Evolutionary conservation across 2,113 vertebrate genomes (phyloP).

Genomic region (Origma solitaria): DNA sequence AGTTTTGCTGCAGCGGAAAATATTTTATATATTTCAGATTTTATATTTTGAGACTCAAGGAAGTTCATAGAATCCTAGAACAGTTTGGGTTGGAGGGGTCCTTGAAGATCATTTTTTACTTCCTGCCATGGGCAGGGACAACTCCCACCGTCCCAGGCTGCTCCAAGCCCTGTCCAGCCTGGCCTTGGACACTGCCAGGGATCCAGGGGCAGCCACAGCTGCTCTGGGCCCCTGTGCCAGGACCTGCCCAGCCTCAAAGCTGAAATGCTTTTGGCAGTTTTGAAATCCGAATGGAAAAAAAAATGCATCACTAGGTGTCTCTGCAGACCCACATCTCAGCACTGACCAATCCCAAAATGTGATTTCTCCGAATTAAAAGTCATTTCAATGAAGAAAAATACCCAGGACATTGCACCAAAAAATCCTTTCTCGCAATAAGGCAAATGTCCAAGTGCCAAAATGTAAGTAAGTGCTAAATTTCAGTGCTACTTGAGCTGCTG

Average conservation of each 20-base stretch:
- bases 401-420: neutral
- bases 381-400: neutral
- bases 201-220: neutral
- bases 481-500: neutral
- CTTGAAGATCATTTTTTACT: neutral
- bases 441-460: neutral
- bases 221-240: neutral
- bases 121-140: neutral
- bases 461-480: neutral
- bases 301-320: slow-evolving; percentile 55
- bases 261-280: neutral
- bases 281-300: neutral
- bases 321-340: neutral
- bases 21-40: neutral
- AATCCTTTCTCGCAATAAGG: neutral
- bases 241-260: neutral
- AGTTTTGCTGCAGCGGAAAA: neutral
- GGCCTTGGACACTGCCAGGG: neutral
- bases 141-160: rapidly evolving
- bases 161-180: rapidly evolving
- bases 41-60: neutral
- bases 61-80: neutral
- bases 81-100: neutral
- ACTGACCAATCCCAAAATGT: neutral
- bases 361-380: neutral